These are phyloP conservation scores for Sebastiscus tertius DNA, from an alignment of 2,797 vertebrate species.

Conservation along the genomic window DNA sequence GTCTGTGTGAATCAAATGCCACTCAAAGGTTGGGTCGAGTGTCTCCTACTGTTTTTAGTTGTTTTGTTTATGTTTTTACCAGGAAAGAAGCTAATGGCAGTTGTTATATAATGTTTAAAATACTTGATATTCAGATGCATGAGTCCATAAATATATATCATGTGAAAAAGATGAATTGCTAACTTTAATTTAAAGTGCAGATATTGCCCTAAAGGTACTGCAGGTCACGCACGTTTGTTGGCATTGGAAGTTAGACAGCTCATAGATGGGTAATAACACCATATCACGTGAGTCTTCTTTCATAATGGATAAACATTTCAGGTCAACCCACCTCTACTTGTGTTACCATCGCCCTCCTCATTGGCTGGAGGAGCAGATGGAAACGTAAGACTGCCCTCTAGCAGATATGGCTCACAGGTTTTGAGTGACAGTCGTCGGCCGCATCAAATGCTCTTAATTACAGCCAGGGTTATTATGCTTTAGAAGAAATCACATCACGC, in stretches of 20 bases:
- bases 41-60: background rate
- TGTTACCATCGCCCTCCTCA: conserved; percentile 5
- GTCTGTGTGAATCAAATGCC: conserved; percentile 21
- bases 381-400: conserved; percentile 40
- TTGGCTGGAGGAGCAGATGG: conserved; percentile 18
- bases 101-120: background rate
- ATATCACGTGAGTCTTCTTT: conserved; percentile 12
- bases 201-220: background rate
- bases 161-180: background rate
- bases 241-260: background rate
- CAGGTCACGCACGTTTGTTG: background rate
- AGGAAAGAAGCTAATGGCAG: background rate
- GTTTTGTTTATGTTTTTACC: background rate
- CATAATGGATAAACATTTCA: conserved; percentile 24
- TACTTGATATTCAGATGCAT: background rate
- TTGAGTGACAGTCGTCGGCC: conserved; percentile 60
- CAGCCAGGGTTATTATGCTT: conserved; percentile 56
- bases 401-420: conserved; percentile 36
- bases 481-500: conserved; percentile 63
- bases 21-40: background rate
- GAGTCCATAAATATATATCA: background rate
- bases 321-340: background rate
- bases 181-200: background rate
- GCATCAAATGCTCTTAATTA: conserved; percentile 70
- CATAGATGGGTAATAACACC: background rate